Conservation (phyloP, 1,140 invertebrate species). For the Aphelinus certus region DNA sequence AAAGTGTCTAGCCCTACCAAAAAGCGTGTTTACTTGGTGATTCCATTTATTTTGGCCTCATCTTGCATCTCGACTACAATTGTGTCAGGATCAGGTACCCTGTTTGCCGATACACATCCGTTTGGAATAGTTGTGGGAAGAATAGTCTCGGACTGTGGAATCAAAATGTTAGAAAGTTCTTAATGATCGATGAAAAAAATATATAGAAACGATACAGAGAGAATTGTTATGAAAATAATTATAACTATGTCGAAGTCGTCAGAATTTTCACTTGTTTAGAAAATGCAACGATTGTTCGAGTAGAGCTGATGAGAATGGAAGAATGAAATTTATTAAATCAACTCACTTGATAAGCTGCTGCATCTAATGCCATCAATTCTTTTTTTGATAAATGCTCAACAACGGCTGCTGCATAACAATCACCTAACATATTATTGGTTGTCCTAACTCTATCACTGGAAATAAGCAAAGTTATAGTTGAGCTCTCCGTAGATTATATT, state of each 20-base stretch:
- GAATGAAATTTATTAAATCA: too few relatives aligned
- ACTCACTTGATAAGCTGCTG: conserved; percentile 70
- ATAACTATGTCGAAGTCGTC: too few relatives aligned
- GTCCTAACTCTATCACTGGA: conserved; percentile 85
- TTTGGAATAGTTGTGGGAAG: conserved; percentile 62
- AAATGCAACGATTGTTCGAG: too few relatives aligned
- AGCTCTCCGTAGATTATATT: too few relatives aligned
- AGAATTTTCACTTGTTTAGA: too few relatives aligned
- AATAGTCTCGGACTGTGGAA: conserved; percentile 61
- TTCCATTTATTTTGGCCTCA: conserved; percentile 61
- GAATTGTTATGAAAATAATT: too few relatives aligned
- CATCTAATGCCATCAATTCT: conserved; percentile 79
- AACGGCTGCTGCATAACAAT: conserved; percentile 87
- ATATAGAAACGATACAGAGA: too few relatives aligned
- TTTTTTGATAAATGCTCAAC: conserved; percentile 85
- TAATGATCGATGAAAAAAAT: too few relatives aligned
- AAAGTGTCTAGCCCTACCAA: conserved; percentile 64
- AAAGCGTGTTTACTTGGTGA: conserved; percentile 65
- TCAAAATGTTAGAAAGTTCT: not conserved
- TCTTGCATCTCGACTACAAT: conserved; percentile 65
- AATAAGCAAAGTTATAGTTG: conserved; percentile 10
- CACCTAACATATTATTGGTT: conserved; percentile 88
- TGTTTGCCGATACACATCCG: conserved; percentile 63
- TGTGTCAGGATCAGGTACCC: conserved; percentile 64
- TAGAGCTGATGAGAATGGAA: too few relatives aligned